Evolutionary conservation across 2,888 invertebrate species (phyloP), one percentile per base, ranked within the genome.

Genomic region (Chloroclysta siterata): DNA sequence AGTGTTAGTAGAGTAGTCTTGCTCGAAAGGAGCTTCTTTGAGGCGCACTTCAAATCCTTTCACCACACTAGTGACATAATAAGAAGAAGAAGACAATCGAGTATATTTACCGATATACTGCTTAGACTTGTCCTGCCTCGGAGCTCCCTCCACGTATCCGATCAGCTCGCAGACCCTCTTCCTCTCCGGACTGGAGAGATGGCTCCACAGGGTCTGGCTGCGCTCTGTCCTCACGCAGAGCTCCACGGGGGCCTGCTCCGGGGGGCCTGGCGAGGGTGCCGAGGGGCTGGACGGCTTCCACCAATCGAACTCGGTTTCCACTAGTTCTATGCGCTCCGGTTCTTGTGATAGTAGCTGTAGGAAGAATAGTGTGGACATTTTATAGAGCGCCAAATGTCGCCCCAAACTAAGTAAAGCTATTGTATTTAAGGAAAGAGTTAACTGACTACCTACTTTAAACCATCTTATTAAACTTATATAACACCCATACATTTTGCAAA

Each of bases 41-140:
- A n/a, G n/a, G n/a, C n/a, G n/a, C n/a, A n/a, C n/a, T n/a, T n/a
- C n/a, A n/a, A n/a, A n/a, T n/a, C n/a, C n/a, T n/a, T n/a, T n/a
- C n/a, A n/a, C n/a, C n/a, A n/a, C n/a, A n/a, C n/a, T n/a, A n/a
- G n/a, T n/a, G n/a, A n/a, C n/a, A n/a, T n/a, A n/a, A n/a, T n/a
- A n/a, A n/a, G n/a, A n/a, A n/a, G n/a, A n/a, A n/a, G n/a, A n/a
- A n/a, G n/a, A n/a, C n/a, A n/a, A n/a, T n/a, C n/a, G n/a, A n/a
- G n/a, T n/a, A n/a, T n/a, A n/a, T n/a, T n/a, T n/a, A 94, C 95
- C 95, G 72, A 95, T 95, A 72, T 94, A 94, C 74, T 94, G 94
- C 61, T 94, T 94, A 0, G 90, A 88, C 60, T 87, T 89, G 67
- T 90, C 91, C 58, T 76, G 81, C 33, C 75, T 77, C 0, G 94